Percentiles rank a stretch among this genome's conserved stretches.
phyloP scores from a whole-genome alignment of 2,888 invertebrate species.

The Actias luna region DNA sequence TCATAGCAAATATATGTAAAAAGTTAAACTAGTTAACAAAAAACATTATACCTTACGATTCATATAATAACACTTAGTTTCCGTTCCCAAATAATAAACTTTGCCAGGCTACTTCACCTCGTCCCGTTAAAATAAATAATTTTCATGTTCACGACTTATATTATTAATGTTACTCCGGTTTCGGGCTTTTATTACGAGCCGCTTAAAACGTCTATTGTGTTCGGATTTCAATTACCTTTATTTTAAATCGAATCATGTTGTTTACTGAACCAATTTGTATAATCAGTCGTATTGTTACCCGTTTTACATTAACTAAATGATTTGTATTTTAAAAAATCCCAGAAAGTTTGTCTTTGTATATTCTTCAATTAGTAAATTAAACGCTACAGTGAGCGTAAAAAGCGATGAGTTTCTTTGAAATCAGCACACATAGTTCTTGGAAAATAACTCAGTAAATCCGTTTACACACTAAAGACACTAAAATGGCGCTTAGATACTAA shows the following conservation, averaged over 20 bases:
- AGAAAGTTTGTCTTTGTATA: not conserved
- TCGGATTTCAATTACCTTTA: slow-evolving; percentile 14
- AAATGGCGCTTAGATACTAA: slow-evolving; percentile 45
- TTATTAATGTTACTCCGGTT: slow-evolving; percentile 20
- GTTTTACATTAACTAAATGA: not conserved
- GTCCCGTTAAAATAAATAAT: slow-evolving; percentile 21
- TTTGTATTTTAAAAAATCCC: not conserved
- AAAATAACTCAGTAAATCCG: not conserved
- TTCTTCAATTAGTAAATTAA: not conserved
- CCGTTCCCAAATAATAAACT: slow-evolving; percentile 10
- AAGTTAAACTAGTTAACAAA: too few relatives aligned
- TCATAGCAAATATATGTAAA: too few relatives aligned
- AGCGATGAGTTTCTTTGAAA: not conserved
- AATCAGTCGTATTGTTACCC: not conserved
- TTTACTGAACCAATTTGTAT: slow-evolving; percentile 7
- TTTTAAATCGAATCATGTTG: slow-evolving; percentile 11
- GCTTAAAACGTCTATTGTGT: slow-evolving; percentile 19
- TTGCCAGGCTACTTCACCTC: not conserved
- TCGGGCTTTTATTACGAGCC: slow-evolving; percentile 21
- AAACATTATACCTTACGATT: not conserved
- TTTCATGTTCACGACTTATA: slow-evolving; percentile 20
- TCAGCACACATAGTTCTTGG: not conserved
- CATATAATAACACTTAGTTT: not conserved
- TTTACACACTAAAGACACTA: slow-evolving; percentile 42
- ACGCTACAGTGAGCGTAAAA: not conserved